Conservation (phyloP, 1,140 invertebrate genomes). For the Tetraneura akinire region DNA sequence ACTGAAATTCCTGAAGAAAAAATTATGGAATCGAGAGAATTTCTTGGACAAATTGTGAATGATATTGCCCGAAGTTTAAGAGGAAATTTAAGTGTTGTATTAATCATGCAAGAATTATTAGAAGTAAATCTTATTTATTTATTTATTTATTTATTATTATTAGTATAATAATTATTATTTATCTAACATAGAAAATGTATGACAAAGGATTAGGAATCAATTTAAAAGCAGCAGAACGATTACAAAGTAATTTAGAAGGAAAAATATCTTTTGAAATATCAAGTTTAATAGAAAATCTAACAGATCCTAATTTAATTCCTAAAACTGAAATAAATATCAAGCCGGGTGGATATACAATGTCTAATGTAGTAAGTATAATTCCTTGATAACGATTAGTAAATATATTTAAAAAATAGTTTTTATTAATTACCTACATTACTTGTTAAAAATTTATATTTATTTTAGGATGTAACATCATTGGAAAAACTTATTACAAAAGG, state of each 20-base stretch:
- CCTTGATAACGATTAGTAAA: neutral
- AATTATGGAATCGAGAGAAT: slow-evolving; percentile 54
- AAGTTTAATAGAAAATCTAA: slow-evolving; percentile 65
- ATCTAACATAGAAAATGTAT: slow-evolving; percentile 60
- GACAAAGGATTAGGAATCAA: slow-evolving; percentile 68
- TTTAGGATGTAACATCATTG: slow-evolving; percentile 59
- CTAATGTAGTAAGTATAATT: slow-evolving; percentile 8
- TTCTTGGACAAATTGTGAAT: slow-evolving; percentile 62
- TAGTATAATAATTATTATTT: no score
- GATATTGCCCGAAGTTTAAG: slow-evolving; percentile 58
- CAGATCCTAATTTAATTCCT: slow-evolving; percentile 65
- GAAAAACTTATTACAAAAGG: slow-evolving; percentile 63
- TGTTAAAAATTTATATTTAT: neutral
- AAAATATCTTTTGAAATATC: slow-evolving; percentile 67
- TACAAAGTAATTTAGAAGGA: slow-evolving; percentile 65
- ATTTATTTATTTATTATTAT: slow-evolving; percentile 54
- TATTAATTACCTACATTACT: neutral
- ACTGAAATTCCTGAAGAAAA: slow-evolving; percentile 5
- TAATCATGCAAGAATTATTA: slow-evolving; percentile 54
- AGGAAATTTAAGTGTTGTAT: slow-evolving; percentile 24
- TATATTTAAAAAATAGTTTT: no score
- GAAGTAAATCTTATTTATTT: slow-evolving; percentile 56
- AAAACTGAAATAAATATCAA: slow-evolving; percentile 10
- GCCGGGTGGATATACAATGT: slow-evolving; percentile 24
- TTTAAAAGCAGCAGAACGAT: slow-evolving; percentile 62